Evolutionary conservation across 2,113 vertebrate species (phyloP).

Genomic region (Andinoacara biseriatus): DNA sequence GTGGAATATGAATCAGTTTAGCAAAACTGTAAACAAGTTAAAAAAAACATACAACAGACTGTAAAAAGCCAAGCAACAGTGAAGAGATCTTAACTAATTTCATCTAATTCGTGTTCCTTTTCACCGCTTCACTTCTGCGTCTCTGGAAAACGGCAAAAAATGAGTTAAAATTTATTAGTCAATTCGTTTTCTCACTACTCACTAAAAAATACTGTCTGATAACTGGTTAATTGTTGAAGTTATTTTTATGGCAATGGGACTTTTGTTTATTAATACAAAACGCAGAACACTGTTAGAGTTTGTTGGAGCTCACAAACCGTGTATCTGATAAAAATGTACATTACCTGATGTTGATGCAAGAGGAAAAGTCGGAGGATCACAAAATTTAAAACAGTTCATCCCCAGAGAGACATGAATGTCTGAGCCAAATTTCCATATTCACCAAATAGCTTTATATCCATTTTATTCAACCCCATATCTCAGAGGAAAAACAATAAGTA

Average conservation of each 20-base stretch:
- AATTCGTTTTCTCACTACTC: no score
- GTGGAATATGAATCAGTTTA: slow-evolving; percentile 2
- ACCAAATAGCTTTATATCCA: neutral
- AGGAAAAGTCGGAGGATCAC: neutral
- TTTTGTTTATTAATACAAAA: neutral
- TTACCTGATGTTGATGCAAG: neutral
- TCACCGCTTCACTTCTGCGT: neutral
- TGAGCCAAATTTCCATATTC: neutral
- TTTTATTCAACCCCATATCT: neutral
- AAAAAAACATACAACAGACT: neutral
- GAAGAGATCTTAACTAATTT: neutral
- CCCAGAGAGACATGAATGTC: neutral
- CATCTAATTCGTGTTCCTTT: neutral
- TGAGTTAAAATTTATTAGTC: neutral
- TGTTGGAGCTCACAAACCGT: neutral
- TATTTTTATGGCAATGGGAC: neutral
- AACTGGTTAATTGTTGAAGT: neutral
- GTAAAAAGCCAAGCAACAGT: neutral
- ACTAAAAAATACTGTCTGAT: neutral
- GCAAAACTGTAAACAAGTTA: neutral
- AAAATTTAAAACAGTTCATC: neutral
- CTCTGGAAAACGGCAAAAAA: neutral
- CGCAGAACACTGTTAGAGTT: neutral
- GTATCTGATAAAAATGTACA: neutral
- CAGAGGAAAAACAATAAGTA: neutral